These are phyloP conservation scores for Dinocampus coccinellae DNA, from an alignment of 2,888 invertebrate genomes.

Conservation along the genomic window DNA sequence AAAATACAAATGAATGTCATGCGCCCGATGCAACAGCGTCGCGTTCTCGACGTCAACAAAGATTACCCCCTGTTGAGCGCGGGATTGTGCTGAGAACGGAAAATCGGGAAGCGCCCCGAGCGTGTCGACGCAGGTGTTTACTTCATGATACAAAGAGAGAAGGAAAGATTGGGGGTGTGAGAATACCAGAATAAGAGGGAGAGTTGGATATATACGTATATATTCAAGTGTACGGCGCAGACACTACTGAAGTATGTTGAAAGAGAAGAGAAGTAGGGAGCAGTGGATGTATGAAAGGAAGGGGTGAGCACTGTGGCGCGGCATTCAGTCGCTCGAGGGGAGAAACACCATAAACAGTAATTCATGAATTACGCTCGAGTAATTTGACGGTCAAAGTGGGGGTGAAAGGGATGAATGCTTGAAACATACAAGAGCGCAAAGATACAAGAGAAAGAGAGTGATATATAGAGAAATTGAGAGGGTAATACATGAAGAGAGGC, in stretches of 20 bases:
- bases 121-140: conserved; percentile 41
- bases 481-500: no score
- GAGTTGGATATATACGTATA: neutral
- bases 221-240: neutral
- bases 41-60: conserved; percentile 24
- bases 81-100: neutral
- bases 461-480: neutral
- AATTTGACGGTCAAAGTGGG: conserved; percentile 47
- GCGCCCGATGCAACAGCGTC: conserved; percentile 20
- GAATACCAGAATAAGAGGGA: neutral
- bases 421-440: neutral
- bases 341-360: conserved; percentile 47
- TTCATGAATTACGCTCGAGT: conserved; percentile 49
- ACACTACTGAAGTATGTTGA: conserved; percentile 5
- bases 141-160: conserved; percentile 36
- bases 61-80: conserved; percentile 15
- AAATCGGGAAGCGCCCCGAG: conserved; percentile 24
- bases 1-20: conserved; percentile 14
- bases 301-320: neutral
- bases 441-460: neutral
- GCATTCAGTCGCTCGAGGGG: conserved; percentile 9
- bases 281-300: conserved; percentile 20
- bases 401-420: neutral
- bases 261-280: conserved; percentile 31
- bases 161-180: neutral